Conservation (phyloP, 2,113 vertebrate species). For the Morone saxatilis region DNA sequence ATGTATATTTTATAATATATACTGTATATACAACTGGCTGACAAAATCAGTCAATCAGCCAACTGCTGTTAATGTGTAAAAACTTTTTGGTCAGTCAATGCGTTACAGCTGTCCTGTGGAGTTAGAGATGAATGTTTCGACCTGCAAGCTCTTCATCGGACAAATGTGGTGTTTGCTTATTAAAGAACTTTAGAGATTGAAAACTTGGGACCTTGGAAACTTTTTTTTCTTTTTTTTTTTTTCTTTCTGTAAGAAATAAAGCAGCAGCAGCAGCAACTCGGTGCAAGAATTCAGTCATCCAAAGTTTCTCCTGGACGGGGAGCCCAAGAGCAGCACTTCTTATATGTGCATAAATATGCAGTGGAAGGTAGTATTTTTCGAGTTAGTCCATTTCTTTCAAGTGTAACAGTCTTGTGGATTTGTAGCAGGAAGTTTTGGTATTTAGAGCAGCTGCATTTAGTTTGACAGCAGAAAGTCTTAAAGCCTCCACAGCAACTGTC, state of each 20-base stretch:
- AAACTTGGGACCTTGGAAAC: background rate
- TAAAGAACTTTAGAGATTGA: background rate
- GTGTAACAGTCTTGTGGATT: background rate
- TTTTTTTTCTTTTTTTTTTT: too few species aligned
- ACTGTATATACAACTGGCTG: too few species aligned
- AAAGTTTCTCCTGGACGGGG: background rate
- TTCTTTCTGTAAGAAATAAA: too few species aligned
- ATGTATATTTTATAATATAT: too few species aligned
- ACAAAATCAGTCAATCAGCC: background rate
- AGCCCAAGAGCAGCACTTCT: background rate
- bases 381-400: background rate
- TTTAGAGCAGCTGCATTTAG: slow-evolving; percentile 37
- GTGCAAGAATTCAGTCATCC: background rate
- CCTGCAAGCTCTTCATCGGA: background rate
- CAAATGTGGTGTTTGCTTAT: background rate
- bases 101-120: too few species aligned
- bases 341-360: too few species aligned
- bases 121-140: background rate
- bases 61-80: background rate
- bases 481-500: slow-evolving; percentile 6
- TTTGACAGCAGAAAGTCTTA: slow-evolving; percentile 22
- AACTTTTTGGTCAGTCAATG: background rate
- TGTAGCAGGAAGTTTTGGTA: slow-evolving; percentile 10
- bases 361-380: background rate
- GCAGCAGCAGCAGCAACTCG: background rate